Base-by-base conservation (phyloP, 2,797 vertebrate genomes). In the Strix occidentalis region DNA sequence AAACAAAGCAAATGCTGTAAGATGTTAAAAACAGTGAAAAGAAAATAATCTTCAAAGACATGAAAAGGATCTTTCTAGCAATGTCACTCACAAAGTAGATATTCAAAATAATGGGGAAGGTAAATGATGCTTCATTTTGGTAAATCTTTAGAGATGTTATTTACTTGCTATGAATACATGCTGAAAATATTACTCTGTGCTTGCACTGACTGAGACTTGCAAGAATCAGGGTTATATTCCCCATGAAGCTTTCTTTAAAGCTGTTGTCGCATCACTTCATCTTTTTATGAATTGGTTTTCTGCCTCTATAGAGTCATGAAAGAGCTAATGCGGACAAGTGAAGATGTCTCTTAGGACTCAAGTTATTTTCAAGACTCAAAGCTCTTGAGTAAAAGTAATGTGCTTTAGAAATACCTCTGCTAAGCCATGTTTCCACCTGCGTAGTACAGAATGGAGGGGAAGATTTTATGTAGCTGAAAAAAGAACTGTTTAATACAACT, bases 281-380 rank as follows among this genome's bases (percentile, higher is more conserved):
- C 81, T 58, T 87, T 90, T 56, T 65, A 77, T 74, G 48, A 84
- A 53, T n/a, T 35, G 39, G 51, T 45, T 88, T 94, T 93, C 81
- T 75, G 68, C 37, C 31, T 91, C 45, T 63, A 28, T 3, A 82
- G 71, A 85, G 29, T 72, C 56, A 68, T 0, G 0, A 33, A 89
- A 70, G 51, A 84, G 25, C 51, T 87, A 77, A 87, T n/a, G 46
- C n/a, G 85, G 63, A 90, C 0, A 7, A 82, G 53, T 70, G 83
- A 88, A 66, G 15, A 51, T 48, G 46, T 84, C 66, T 96, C 66
- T 66, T 63, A 79, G 33, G 71, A 84, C 26, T 56, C 3, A 1
- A 72, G 58, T 50, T 87, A 50, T 89, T 93, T 90, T 85, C 57
- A 93, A 92, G 84, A 77, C 50, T 56, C 56, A 70, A 90, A 96